Base-by-base conservation (phyloP, 2,888 invertebrate genomes). In the Saturnia japonica region DNA sequence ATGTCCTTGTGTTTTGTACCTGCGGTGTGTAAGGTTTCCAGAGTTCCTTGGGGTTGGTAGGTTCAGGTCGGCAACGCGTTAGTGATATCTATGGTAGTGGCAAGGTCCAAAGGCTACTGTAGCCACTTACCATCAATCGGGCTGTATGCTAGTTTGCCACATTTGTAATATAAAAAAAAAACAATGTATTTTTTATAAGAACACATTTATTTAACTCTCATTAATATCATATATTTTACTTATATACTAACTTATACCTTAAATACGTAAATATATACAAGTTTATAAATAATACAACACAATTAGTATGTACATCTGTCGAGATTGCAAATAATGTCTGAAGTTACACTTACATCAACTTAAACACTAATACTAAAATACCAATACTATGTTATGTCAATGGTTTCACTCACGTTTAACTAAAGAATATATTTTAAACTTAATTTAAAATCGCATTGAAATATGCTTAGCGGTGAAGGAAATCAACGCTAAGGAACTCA, bases 131-230 rank as follows among this genome's bases (percentile, higher is more conserved):
- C n/a, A n/a, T n/a, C n/a, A n/a, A n/a, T n/a, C n/a, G n/a, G n/a
- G n/a, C n/a, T n/a, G n/a, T n/a, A n/a, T n/a, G n/a, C n/a, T n/a
- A n/a, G n/a, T n/a, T n/a, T n/a, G n/a, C n/a, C n/a, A n/a, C n/a
- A n/a, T n/a, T n/a, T n/a, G n/a, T n/a, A n/a, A n/a, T n/a, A n/a
- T n/a, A 34, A 34, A 34, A 2, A 34, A 34, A 6, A 34, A 34
- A 34, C 34, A 34, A 7, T 14, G 40, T n/a, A 9, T 1, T 25
- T 25, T 69, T 69, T 81, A 85, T 85, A 86, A 86, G 82, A 85
- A 85, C 86, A 86, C 86, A 86, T 86, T 86, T 86, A 86, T 86
- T 86, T 45, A 71, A 68, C 64, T 71, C 68, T 71, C 71, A 71
- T 71, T 71, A 28, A 70, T 67, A 62, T 54, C 60, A 42, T 60